Percentiles rank a stretch among this genome's conserved stretches.
Conservation (phyloP, 1,140 invertebrate genomes). For the Sarcophaga peregrina region DNA sequence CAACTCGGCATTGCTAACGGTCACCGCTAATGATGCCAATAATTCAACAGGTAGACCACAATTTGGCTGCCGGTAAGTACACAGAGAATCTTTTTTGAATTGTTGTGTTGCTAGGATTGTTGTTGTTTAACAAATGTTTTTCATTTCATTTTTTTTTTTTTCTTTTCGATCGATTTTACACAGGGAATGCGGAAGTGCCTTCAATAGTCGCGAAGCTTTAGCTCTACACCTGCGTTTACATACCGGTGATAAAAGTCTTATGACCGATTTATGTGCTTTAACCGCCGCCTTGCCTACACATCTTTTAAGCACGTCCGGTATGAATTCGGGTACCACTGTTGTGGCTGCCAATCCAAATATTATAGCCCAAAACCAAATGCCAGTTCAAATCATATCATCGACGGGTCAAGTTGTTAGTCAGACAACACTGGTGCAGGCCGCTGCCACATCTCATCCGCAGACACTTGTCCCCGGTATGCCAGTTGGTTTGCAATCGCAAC, state of each 20-base stretch:
- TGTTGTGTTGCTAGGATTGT: neutral
- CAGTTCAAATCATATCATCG: slow-evolving; percentile 66
- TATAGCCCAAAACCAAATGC: slow-evolving; percentile 62
- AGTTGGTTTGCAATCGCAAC: slow-evolving; percentile 51
- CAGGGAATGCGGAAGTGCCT: slow-evolving; percentile 75
- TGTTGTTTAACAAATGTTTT: neutral
- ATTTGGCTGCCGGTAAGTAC: slow-evolving; percentile 66
- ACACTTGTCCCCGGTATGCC: slow-evolving; percentile 62
- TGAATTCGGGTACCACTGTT: slow-evolving; percentile 66
- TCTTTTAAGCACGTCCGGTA: slow-evolving; percentile 70
- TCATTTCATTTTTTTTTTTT: neutral
- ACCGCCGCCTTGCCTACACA: slow-evolving; percentile 79
- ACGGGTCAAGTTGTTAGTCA: slow-evolving; percentile 65
- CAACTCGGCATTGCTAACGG: slow-evolving; percentile 61
- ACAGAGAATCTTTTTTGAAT: neutral
- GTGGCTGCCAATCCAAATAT: slow-evolving; percentile 64
- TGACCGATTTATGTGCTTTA: slow-evolving; percentile 85
- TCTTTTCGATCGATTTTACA: neutral
- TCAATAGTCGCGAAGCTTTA: slow-evolving; percentile 78
- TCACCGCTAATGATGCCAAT: slow-evolving; percentile 57
- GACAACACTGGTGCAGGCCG: slow-evolving; percentile 65
- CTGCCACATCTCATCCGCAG: slow-evolving; percentile 62
- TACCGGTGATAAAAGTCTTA: slow-evolving; percentile 83
- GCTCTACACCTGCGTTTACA: slow-evolving; percentile 84
- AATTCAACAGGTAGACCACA: slow-evolving; percentile 58